Conservation (phyloP, 1,140 invertebrate species). For the Phymorhynchus buccinoides region DNA sequence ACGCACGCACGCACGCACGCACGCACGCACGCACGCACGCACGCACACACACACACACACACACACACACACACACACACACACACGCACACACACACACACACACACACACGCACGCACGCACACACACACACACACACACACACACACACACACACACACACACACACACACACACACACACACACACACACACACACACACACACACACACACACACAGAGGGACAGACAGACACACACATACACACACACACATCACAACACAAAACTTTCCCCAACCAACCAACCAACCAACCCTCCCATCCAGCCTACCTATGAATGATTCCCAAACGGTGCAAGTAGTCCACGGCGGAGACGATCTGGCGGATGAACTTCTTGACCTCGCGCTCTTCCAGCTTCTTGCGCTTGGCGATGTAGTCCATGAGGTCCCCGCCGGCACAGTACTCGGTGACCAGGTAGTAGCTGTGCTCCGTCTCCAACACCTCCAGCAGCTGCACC, state of each 20-base stretch:
- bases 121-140: too few species aligned
- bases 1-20: not conserved
- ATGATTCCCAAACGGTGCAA: slow-evolving; percentile 69
- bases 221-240: not conserved
- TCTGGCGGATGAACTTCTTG: slow-evolving; percentile 68
- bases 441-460: slow-evolving; percentile 72
- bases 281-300: not conserved
- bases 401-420: slow-evolving; percentile 68
- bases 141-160: too few species aligned
- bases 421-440: slow-evolving; percentile 71
- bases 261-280: not conserved
- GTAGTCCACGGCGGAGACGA: slow-evolving; percentile 71
- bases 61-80: not conserved
- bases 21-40: slow-evolving; percentile 19
- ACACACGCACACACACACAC: slow-evolving; percentile 13
- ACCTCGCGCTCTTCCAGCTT: slow-evolving; percentile 67
- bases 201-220: slow-evolving; percentile 15
- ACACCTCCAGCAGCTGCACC: slow-evolving; percentile 68
- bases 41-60: not conserved
- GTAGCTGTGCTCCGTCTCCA: slow-evolving; percentile 73
- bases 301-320: slow-evolving; percentile 60
- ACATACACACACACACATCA: not conserved
- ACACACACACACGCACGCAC: slow-evolving; percentile 17
- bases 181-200: slow-evolving; percentile 30
- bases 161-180: slow-evolving; percentile 15